These are phyloP conservation scores for Eubucco bourcierii DNA, from an alignment of 2,113 vertebrate genomes.

Conservation along the genomic window DNA sequence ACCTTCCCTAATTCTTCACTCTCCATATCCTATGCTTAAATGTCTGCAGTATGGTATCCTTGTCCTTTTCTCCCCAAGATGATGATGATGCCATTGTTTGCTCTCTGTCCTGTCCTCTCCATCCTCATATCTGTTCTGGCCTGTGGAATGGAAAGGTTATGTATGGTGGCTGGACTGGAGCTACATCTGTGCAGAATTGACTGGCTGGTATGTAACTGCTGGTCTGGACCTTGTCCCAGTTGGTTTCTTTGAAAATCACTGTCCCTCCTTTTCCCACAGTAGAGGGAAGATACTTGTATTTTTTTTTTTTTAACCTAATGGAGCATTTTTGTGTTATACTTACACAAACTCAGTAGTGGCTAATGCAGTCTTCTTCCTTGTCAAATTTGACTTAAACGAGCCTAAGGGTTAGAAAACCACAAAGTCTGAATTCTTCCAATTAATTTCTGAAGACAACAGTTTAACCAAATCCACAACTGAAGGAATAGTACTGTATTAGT, in stretches of 20 bases:
- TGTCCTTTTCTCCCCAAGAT: background rate
- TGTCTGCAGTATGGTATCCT: background rate
- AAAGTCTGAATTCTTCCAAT: too few relatives aligned
- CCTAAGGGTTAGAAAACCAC: background rate
- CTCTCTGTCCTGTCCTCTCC: background rate
- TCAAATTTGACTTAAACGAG: background rate
- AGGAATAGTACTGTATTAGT: background rate
- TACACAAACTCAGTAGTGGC: background rate
- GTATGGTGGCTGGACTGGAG: background rate
- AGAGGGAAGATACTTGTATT: background rate
- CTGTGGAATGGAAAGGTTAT: background rate
- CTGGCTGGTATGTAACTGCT: background rate
- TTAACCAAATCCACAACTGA: background rate
- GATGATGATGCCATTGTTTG: background rate
- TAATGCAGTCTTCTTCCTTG: accelerated
- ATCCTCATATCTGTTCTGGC: background rate
- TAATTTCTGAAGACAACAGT: background rate
- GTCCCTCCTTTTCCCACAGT: background rate
- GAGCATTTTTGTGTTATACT: background rate
- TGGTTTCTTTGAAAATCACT: background rate
- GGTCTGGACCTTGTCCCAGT: background rate
- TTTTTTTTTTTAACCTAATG: background rate
- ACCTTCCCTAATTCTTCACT: background rate
- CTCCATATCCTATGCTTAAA: background rate
- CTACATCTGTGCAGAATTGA: background rate